Conservation (phyloP, 2,797 vertebrate genomes). For the Smutsia temminckii region DNA sequence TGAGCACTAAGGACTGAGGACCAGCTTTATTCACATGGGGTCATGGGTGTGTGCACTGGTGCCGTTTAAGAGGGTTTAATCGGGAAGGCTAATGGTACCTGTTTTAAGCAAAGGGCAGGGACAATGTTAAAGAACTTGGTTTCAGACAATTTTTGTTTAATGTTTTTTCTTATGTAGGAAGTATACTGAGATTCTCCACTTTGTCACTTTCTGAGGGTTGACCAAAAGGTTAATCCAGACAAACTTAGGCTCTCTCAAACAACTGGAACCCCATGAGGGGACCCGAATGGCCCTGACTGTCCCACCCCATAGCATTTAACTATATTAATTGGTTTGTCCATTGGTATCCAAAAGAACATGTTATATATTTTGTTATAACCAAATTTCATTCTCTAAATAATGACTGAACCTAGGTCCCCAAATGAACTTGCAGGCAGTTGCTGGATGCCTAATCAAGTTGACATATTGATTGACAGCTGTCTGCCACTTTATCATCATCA, state of each 20-base stretch:
- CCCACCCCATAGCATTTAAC: neutral
- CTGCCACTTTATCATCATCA: neutral
- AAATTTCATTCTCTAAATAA: neutral
- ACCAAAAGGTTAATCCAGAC: neutral
- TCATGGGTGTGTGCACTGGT: neutral
- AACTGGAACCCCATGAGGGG: neutral
- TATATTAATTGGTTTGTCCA: neutral
- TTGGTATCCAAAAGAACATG: neutral
- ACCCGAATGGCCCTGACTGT: neutral
- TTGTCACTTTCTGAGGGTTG: neutral
- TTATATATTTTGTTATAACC: neutral
- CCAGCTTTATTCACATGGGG: neutral
- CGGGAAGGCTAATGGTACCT: neutral
- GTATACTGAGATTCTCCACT: neutral
- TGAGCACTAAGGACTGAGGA: neutral
- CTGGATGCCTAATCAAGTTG: neutral
- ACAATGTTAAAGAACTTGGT: neutral
- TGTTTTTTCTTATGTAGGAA: neutral
- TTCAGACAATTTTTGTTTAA: neutral
- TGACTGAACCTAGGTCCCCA: neutral
- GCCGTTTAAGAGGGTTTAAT: neutral
- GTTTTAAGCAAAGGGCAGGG: neutral
- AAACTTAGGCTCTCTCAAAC: neutral
- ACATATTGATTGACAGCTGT: neutral
- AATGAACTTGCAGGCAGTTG: neutral